These are phyloP conservation scores for Myrmecobius fasciatus DNA, from an alignment of 2,113 vertebrate genomes.

Conservation along the genomic window DNA sequence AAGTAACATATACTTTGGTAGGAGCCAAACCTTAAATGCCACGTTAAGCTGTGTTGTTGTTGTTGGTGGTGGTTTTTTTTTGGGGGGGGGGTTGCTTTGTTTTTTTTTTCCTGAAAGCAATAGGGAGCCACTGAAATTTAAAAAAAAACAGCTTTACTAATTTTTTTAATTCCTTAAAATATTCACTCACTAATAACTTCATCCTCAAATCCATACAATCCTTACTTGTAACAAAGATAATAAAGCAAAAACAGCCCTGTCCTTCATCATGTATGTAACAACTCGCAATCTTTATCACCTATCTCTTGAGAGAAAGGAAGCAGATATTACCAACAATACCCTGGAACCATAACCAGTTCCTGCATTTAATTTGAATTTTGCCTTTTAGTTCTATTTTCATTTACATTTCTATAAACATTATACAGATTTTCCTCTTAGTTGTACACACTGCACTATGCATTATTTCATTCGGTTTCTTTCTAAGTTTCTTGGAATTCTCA, in stretches of 20 bases:
- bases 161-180: background rate
- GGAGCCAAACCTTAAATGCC: background rate
- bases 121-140: background rate
- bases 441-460: background rate
- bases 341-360: too few species aligned
- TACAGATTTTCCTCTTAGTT: background rate
- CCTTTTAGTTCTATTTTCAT: background rate
- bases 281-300: background rate
- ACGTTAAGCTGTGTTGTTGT: background rate
- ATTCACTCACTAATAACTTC: background rate
- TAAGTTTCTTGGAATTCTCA: background rate
- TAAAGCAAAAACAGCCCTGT: background rate
- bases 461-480: background rate
- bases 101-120: background rate
- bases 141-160: background rate
- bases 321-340: background rate
- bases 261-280: background rate
- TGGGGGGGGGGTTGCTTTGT: too few species aligned
- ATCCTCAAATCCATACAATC: background rate
- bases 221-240: background rate
- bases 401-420: background rate
- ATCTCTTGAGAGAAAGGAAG: background rate
- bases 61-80: too few species aligned
- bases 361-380: background rate
- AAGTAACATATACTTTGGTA: background rate